Evolutionary conservation across 2,113 vertebrate species (phyloP), one percentile per base, ranked within the genome.

Genomic region (Pao palembangensis): DNA sequence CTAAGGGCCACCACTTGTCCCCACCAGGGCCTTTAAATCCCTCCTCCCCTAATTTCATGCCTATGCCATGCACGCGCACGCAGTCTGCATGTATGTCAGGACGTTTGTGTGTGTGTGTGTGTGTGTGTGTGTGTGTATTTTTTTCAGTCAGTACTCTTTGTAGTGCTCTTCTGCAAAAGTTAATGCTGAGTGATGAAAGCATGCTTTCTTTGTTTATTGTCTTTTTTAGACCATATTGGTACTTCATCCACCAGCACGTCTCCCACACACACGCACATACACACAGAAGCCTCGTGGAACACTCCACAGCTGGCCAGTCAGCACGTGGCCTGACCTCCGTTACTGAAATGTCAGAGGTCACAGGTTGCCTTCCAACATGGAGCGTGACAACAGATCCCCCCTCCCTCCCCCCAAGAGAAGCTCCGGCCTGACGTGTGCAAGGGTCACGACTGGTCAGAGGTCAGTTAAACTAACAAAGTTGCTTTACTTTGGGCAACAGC

Each of bases 311-410:
- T 82, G 76, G 55, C 49, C 44, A 4, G 41, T 60, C 21, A 15
- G 60, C 75, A 67, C 38, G 38, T 58, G 58, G 11, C 48, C 55
- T 75, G 62, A 83, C 85, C 87, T 74, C 59, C 7, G 41, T 51
- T 14, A 38, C 25, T n/a, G 28, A 54, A 65, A 71, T 67, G 79
- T 84, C 71, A 80, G 53, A 66, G 85, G 83, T 87, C 75, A 83
- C 80, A 79, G 64, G 76, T 81, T 80, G 73, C 66, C 58, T 81
- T 78, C 68, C 69, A 64, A 66, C 88, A 87, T 86, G 84, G 86
- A 46, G 61, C 42, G 31, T 34, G 31, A 34, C 31, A 34, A 5
- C 31, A 5, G 1, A 5, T 6, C 31, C 31, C 31, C 31, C 31
- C 31, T 25, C 23, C 6, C 31, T 5, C 31, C 8, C 31, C 31